Evolutionary conservation across 2,797 vertebrate genomes (phyloP).

Genomic region (Benthosema pterotum): DNA sequence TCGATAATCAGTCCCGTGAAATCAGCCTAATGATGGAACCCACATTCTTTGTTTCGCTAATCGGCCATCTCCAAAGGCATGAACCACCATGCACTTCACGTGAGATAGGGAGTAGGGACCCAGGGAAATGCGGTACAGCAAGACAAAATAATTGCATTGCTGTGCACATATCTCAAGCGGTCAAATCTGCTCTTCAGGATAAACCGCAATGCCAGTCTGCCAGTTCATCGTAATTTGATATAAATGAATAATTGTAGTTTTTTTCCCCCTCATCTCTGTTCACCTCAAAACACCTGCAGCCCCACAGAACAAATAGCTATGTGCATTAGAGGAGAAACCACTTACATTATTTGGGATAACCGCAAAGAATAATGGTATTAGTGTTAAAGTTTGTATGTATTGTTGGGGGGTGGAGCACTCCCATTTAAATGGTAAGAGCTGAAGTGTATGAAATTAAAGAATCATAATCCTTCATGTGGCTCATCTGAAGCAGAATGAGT

Average conservation of each 20-base stretch:
- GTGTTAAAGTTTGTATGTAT: background rate
- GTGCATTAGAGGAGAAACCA: no score
- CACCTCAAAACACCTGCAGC: slow-evolving; percentile 56
- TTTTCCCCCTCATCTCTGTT: slow-evolving; percentile 26
- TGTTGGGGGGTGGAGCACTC: slow-evolving; percentile 37
- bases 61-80: slow-evolving; percentile 32
- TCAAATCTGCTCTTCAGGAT: slow-evolving; percentile 11
- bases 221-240: slow-evolving; percentile 17
- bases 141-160: slow-evolving; percentile 16
- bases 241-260: slow-evolving; percentile 31
- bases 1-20: slow-evolving; percentile 55
- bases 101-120: slow-evolving; percentile 10
- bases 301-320: background rate
- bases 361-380: slow-evolving; percentile 31
- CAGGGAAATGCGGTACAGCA: background rate
- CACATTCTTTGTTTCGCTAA: slow-evolving; percentile 36
- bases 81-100: background rate
- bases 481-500: slow-evolving; percentile 60
- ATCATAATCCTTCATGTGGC: slow-evolving; percentile 25
- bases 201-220: background rate
- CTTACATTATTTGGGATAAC: slow-evolving; percentile 22
- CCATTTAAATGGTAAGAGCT: slow-evolving; percentile 34
- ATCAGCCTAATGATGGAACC: slow-evolving; percentile 46
- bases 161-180: slow-evolving; percentile 8
- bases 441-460: slow-evolving; percentile 37